phyloP scores from a whole-genome alignment of 2,888 invertebrate genomes.

The Ellobium chinense region DNA sequence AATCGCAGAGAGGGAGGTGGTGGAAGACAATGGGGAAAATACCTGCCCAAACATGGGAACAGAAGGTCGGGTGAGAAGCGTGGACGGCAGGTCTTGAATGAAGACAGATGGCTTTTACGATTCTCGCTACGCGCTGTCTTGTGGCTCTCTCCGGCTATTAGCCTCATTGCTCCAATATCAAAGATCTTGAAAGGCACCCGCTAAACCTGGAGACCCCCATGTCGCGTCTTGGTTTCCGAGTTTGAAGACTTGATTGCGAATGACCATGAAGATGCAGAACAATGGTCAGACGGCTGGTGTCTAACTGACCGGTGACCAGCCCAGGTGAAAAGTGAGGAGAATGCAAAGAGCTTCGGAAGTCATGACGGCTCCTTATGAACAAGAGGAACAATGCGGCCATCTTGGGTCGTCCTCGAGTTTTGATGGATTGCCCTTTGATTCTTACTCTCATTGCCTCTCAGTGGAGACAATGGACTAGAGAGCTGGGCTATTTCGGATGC shows the following conservation, averaged over 20 bases:
- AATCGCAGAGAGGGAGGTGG: neutral
- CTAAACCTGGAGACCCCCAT: neutral
- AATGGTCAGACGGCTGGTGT: neutral
- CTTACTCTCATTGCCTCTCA: neutral
- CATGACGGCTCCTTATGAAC: neutral
- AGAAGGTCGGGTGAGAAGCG: conserved; percentile 3
- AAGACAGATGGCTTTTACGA: conserved; percentile 26
- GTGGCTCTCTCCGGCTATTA: neutral
- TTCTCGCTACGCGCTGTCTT: neutral
- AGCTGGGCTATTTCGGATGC: neutral
- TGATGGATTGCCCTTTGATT: neutral
- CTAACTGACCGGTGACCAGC: neutral
- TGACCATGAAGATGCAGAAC: neutral
- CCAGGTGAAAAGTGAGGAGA: neutral
- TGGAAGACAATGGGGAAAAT: neutral
- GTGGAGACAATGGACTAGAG: neutral
- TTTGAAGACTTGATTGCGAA: neutral
- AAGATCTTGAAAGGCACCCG: neutral
- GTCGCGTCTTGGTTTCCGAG: neutral
- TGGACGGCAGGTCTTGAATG: conserved; percentile 8
- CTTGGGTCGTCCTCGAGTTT: neutral
- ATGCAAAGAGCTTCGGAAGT: neutral
- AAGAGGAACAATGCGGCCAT: neutral
- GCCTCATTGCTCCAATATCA: neutral
- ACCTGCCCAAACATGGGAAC: neutral